Base-by-base conservation (phyloP, 2,888 invertebrate species). In the Lasiommata megera region DNA sequence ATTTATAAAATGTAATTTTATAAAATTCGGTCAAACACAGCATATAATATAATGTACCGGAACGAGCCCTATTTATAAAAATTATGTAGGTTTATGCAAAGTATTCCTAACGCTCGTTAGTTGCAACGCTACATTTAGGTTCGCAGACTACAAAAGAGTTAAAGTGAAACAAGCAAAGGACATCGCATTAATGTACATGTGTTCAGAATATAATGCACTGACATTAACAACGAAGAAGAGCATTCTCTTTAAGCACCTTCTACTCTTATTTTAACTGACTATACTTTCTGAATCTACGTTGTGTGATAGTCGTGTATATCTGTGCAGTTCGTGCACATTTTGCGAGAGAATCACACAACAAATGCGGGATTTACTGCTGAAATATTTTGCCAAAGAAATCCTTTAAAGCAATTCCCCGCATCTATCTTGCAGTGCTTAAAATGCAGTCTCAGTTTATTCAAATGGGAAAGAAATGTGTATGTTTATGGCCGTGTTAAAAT, bases 191-290 rank as follows among this genome's bases (percentile, higher is more conserved):
- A 52, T 38, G 37, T 18, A n/a, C 38, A 41, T 41, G 52, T 52
- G 50, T 41, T 52, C 41, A 41, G 52, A 52, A 41, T 41, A 41
- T 52, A 41, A 52, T 52, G 41, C 52, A 52, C 52, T 41, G 52
- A 52, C 52, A 41, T 52, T 52, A 6, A 17, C 29, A 52, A 52
- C 52, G 14, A 41, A 41, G 41, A 41, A 41, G 52, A 41, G 41
- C 52, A 52, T 52, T 52, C 29, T 28, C 29, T 52, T 40, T 41
- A 52, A 41, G 52, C 31, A 52, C 29, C 28, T 51, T 23, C 52
- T 17, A n/a, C 14, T 31, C 41, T 52, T 41, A 52, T 41, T 31
- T 41, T 29, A 52, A 52, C 40, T 41, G 52, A 41, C 40, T 51
- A 31, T 31, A 52, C 40, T 41, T 52, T 52, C 41, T n/a, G 41